Conservation (phyloP, 2,888 invertebrate species). For the Stramonita haemastoma region DNA sequence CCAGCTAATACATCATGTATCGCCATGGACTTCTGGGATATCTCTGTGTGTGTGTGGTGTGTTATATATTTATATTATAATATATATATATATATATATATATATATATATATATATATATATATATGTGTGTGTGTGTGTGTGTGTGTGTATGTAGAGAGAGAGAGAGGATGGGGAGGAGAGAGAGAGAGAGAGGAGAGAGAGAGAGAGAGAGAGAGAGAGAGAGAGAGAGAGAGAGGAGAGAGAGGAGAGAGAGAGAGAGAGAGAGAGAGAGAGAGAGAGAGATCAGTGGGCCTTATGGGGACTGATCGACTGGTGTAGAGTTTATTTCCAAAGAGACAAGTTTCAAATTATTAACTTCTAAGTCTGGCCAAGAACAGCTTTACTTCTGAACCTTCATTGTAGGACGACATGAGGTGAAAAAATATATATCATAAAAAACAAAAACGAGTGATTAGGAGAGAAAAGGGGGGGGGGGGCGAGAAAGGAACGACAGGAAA, state of each 20-base stretch:
- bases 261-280: background rate
- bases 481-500: background rate
- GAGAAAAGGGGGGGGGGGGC: constrained; percentile 19
- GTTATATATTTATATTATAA: too few relatives aligned
- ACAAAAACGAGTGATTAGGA: background rate
- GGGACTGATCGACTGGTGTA: too few relatives aligned
- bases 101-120: too few relatives aligned
- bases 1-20: too few relatives aligned
- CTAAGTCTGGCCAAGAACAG: background rate
- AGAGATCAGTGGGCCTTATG: background rate
- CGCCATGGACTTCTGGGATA: too few relatives aligned
- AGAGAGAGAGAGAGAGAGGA: background rate
- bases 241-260: background rate
- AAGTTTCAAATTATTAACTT: background rate
- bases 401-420: too few relatives aligned
- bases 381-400: background rate
- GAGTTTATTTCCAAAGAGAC: too few relatives aligned
- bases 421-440: too few relatives aligned
- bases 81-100: too few relatives aligned
- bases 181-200: background rate
- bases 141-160: too few relatives aligned
- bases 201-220: background rate
- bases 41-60: too few relatives aligned
- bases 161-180: background rate
- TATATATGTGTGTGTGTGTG: too few relatives aligned